Conservation (phyloP, 2,797 vertebrate genomes). For the Hybognathus amarus region DNA sequence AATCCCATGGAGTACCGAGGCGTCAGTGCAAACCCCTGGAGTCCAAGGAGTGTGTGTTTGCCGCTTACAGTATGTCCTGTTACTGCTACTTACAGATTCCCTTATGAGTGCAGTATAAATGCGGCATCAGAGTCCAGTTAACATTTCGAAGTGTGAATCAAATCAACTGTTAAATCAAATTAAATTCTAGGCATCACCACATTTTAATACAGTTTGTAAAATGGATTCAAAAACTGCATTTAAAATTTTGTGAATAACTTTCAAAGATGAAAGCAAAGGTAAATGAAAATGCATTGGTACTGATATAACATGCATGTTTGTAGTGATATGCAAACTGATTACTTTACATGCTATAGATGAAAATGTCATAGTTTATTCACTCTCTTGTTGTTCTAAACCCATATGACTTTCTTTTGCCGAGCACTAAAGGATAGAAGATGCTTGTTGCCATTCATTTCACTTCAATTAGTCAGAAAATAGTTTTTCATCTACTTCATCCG, state of each 20-base stretch:
- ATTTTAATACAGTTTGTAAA: neutral
- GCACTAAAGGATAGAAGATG: neutral
- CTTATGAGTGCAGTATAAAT: conserved; percentile 20
- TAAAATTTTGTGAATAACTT: neutral
- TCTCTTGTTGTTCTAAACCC: neutral
- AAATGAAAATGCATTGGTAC: neutral
- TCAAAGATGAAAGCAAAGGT: neutral
- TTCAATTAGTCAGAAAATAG: neutral
- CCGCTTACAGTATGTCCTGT: conserved; percentile 22
- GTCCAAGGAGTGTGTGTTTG: conserved; percentile 11
- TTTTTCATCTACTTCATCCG: neutral
- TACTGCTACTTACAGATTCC: conserved; percentile 13
- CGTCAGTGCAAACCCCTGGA: conserved; percentile 19
- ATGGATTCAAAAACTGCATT: neutral
- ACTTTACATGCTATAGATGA: neutral
- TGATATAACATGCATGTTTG: neutral
- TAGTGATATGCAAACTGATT: neutral
- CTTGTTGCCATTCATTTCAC: neutral
- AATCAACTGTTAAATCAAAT: neutral
- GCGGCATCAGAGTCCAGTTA: conserved; percentile 15
- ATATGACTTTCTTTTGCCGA: neutral
- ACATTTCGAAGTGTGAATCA: neutral
- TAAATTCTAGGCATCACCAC: neutral
- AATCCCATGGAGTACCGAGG: conserved; percentile 17
- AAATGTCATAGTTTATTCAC: neutral